Evolutionary conservation across 64 coral and sea anemone genomes (phyloP).

Genomic region (Hydrozoanthus tunicans): DNA sequence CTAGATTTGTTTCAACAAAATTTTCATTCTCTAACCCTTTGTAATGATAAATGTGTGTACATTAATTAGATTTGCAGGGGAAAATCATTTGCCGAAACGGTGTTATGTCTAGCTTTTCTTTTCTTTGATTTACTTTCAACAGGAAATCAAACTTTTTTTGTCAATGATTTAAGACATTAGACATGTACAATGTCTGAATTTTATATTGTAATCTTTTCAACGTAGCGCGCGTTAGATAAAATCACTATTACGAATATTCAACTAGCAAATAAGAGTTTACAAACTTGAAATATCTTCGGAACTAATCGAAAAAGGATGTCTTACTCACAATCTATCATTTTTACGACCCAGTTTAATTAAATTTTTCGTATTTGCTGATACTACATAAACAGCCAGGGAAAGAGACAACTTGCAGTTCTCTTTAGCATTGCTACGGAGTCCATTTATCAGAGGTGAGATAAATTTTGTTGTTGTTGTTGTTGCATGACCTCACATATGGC

Average conservation of each 20-base stretch:
- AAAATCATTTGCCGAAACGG: no score
- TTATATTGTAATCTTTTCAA: no score
- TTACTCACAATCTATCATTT: background rate
- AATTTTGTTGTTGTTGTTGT: background rate
- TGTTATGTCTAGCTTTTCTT: no score
- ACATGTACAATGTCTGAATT: no score
- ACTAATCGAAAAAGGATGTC: constrained; percentile 1
- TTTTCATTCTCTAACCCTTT: no score
- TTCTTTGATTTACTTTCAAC: no score
- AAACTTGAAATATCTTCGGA: background rate
- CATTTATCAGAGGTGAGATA: background rate
- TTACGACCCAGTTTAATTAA: constrained; percentile 4
- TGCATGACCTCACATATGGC: no score
- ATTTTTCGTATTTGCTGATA: background rate
- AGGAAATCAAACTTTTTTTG: no score
- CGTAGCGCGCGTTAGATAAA: background rate
- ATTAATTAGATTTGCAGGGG: no score
- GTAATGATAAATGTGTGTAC: no score
- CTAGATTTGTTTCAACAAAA: no score
- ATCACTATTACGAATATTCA: background rate
- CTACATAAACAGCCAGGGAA: background rate
- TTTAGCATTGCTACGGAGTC: background rate
- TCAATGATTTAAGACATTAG: no score
- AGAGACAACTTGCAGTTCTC: background rate
- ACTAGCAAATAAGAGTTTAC: background rate